Evolutionary conservation across 2,888 invertebrate species (phyloP).

Genomic region (Dasysyrphus albostriatus): DNA sequence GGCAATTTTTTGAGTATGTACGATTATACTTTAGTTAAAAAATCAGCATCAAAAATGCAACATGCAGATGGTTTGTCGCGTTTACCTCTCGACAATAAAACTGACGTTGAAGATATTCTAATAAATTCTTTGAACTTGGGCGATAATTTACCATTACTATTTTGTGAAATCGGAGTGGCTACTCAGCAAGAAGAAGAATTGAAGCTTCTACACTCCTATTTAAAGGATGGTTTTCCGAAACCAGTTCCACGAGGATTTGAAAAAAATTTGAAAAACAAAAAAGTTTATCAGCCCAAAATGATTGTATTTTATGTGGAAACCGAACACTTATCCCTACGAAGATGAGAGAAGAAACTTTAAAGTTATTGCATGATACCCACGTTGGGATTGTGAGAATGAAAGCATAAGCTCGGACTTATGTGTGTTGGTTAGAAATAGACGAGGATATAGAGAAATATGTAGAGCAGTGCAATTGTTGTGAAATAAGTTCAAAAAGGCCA

Average conservation of each 20-base stretch:
- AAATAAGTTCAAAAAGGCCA: not conserved
- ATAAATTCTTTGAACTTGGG: constrained; percentile 3
- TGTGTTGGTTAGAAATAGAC: constrained; percentile 1
- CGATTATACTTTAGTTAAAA: not conserved
- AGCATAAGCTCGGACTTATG: not conserved
- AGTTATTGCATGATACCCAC: not conserved
- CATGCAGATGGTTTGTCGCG: constrained; percentile 6
- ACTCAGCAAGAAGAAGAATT: not conserved
- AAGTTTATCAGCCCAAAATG: not conserved
- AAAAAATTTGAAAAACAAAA: constrained; percentile 1
- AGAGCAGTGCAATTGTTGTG: constrained; percentile 6
- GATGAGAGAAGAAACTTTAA: not conserved
- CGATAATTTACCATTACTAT: constrained; percentile 1
- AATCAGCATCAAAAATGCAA: constrained; percentile 18
- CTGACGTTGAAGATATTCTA: not conserved
- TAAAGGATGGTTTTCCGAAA: constrained; percentile 1
- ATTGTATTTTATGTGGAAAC: not conserved
- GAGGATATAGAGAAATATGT: constrained; percentile 9
- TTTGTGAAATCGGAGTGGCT: not conserved
- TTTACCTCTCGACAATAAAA: not conserved
- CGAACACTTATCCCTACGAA: not conserved
- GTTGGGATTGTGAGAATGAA: not conserved
- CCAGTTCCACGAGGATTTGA: not conserved
- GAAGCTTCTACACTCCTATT: constrained; percentile 9
- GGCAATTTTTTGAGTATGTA: constrained; percentile 16